Percentiles rank a stretch among this genome's conserved stretches.
phyloP scores from a whole-genome alignment of 2,113 vertebrate genomes.

The Machaerirhynchus nigripectus region DNA sequence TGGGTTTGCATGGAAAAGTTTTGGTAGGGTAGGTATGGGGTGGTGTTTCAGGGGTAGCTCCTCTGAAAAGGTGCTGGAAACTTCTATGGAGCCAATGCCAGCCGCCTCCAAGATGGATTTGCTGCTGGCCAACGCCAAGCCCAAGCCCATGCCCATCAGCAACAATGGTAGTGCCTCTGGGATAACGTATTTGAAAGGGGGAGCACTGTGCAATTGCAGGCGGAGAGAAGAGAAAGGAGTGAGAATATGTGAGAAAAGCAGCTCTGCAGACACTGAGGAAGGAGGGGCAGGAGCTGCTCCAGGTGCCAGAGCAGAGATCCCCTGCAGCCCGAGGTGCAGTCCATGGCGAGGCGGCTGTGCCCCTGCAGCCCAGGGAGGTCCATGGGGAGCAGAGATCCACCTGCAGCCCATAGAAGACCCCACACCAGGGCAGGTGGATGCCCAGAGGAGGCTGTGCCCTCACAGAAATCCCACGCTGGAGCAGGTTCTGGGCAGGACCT shows the following conservation, averaged over 20 bases:
- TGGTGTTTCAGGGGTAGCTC: neutral
- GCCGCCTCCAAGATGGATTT: accelerated
- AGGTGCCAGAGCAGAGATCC: neutral
- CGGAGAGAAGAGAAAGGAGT: neutral
- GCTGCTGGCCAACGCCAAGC: neutral
- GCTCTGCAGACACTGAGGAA: neutral
- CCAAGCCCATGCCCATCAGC: neutral
- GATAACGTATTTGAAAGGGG: too few relatives aligned
- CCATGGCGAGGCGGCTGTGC: neutral
- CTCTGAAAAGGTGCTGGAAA: neutral
- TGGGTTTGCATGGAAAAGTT: neutral
- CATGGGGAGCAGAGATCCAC: neutral
- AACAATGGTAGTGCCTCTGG: neutral
- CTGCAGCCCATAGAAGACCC: neutral
- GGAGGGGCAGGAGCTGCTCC: neutral
- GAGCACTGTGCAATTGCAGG: too few relatives aligned
- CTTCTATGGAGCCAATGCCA: neutral
- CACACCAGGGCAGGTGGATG: neutral
- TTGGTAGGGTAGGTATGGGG: accelerated
- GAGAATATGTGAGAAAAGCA: neutral
- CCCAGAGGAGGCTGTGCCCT: neutral
- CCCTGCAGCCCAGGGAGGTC: neutral
- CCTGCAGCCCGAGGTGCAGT: neutral
- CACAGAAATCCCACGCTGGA: neutral
- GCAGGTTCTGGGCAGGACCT: neutral